Percentiles rank a stretch among this genome's conserved stretches.
phyloP scores from a whole-genome alignment of 2,797 vertebrate species.

The Epinephelus awoara region DNA sequence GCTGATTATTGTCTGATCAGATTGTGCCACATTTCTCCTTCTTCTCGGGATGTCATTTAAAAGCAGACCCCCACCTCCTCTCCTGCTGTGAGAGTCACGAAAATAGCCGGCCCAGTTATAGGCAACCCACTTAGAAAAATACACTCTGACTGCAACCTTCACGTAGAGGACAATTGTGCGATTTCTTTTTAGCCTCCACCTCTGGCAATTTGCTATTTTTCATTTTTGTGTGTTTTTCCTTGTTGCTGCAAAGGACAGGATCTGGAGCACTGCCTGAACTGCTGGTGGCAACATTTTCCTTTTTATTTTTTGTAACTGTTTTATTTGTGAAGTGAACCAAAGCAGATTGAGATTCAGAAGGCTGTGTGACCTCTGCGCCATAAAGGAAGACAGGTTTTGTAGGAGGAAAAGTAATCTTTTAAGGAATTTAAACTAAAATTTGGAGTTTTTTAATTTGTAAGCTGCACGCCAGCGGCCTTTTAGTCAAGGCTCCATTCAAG shows the following conservation, averaged over 20 bases:
- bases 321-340: constrained; percentile 32
- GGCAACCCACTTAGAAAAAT: constrained; percentile 71
- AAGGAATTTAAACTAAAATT: background rate
- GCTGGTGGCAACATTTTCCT: constrained; percentile 5
- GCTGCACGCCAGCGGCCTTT: no score
- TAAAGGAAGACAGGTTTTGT: background rate
- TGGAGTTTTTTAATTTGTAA: no score
- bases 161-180: constrained; percentile 41
- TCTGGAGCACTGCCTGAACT: background rate
- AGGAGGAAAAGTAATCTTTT: background rate
- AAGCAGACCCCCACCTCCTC: constrained; percentile 24
- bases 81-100: constrained; percentile 50
- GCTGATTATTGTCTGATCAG: constrained; percentile 56
- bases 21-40: constrained; percentile 21
- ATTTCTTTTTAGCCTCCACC: constrained; percentile 25
- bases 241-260: background rate
- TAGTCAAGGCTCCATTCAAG: background rate
- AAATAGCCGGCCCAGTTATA: constrained; percentile 81
- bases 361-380: background rate
- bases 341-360: constrained; percentile 7
- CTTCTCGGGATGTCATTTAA: constrained; percentile 31
- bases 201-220: constrained; percentile 4
- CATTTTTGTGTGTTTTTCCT: background rate
- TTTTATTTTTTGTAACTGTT: constrained; percentile 17
- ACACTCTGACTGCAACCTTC: constrained; percentile 61